Evolutionary conservation across 2,113 vertebrate species (phyloP).

Genomic region (Psammodynastes pulverulentus): DNA sequence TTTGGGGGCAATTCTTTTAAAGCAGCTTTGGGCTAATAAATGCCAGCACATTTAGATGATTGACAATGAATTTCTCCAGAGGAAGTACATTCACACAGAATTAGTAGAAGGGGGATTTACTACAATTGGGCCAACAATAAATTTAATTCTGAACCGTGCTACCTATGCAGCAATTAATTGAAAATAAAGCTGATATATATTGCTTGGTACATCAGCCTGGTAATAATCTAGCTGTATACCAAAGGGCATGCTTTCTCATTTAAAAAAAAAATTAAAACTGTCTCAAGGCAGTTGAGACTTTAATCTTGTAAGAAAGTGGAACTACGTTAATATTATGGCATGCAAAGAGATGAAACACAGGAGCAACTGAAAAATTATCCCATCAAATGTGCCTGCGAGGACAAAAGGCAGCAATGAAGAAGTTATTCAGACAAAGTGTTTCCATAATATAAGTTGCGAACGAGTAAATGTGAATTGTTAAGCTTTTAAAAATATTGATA

Average conservation of each 20-base stretch:
- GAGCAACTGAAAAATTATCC: background rate
- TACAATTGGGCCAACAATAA: conserved; percentile 28
- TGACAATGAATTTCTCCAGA: background rate
- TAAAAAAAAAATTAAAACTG: background rate
- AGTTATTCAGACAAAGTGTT: background rate
- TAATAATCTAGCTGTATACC: background rate
- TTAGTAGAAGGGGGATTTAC: conserved; percentile 39
- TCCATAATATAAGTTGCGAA: background rate
- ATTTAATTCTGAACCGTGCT: conserved; percentile 32
- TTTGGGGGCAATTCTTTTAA: background rate
- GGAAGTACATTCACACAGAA: conserved; percentile 62
- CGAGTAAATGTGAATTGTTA: background rate
- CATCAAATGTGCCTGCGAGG: background rate
- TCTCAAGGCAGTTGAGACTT: background rate
- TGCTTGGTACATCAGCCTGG: background rate
- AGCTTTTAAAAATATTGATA: conserved; percentile 18
- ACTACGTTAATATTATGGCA: background rate
- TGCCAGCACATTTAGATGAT: background rate
- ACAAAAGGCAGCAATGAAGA: background rate
- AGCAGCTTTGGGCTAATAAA: background rate
- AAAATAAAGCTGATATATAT: background rate
- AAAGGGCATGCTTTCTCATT: background rate
- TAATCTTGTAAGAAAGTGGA: background rate
- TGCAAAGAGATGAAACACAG: background rate
- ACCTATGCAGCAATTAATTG: background rate